Evolutionary conservation across 2,797 vertebrate species (phyloP), one percentile per base, ranked within the genome.

Genomic region (Hyperoplus immaculatus): DNA sequence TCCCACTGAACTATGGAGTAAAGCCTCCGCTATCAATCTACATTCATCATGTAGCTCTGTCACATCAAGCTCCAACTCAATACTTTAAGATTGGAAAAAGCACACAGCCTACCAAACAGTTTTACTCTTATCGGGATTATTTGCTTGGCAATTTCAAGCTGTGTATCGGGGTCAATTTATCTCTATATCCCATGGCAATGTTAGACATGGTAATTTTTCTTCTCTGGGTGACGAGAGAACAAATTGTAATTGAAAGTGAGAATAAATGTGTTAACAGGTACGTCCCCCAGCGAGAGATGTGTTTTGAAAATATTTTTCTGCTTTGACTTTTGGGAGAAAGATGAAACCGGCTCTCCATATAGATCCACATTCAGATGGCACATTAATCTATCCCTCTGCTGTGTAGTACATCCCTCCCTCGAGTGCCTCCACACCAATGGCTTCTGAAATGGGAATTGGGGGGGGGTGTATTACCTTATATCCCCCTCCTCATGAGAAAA

Each of bases 331-430:
- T 81, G 65, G 75, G 85, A 84, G 66, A 42, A 62, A 62, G 74
- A 89, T 84, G 46, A 84, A 88, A 78, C 51, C 76, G 74, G 70
- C 68, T 90, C 80, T 75, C 75, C 72, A 49, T 85, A 81, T 85
- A 81, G 83, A 85, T 91, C 92, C 93, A 89, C 90, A 92, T 89
- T 94, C 41, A 79, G 91, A 92, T 89, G 91, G 85, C 89, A 91
- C 87, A 93, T 89, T 93, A 89, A 90, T 92, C 87, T 78, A 75
- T 82, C 91, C 79, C 58, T 43, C 65, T 74, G 77, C 73, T 57
- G 57, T 58, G 73, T 10, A 75, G 54, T 75, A 6, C 86, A 61
- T 65, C 77, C 77, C 82, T 86, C 83, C 88, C 83, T 87, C 87
- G 76, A 89, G 89, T 72, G 53, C 82, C 83, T 89, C 70, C 73